Evolutionary conservation across 2,888 invertebrate genomes (phyloP), one percentile per base, ranked within the genome.

Genomic region (Ornithoptera alexandrae): DNA sequence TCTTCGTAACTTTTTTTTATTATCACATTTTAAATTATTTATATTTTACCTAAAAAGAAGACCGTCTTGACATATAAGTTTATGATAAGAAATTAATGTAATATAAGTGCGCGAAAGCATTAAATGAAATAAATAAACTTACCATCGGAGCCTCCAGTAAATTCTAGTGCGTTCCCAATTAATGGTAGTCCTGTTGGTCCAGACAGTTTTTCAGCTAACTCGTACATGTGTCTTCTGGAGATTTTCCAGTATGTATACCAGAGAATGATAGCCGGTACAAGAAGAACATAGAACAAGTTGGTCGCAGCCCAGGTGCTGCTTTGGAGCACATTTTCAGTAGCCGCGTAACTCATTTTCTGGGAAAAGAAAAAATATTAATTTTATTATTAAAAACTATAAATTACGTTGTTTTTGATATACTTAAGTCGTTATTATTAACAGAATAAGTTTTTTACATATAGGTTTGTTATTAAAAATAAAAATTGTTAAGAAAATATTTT

Each of bases 171-270:
- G 79, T 96, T 96, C 75, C 97, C 97, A 60, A 97, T 78, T 0
- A 97, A 72, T 0, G 97, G 97, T 50, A 94, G 87, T 56, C 96
- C 96, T 3, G 88, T 79, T 0, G 97, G 97, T 75, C 97, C 97
- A 0, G 95, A 94, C 60, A 97, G 82, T 78, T 95, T 95, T 0
- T 94, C 94, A 1, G 96, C 96, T 67, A 97, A 88, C 79, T 96
- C 95, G 72, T 95, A 91, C 81, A 97, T 78, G 79, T 95, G 95
- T 57, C 95, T 93, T n/a, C 96, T 93, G 15, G 96, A 96, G 77
- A 96, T 88, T 63, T 94, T 93, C 95, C 96, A 97, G 87, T 97
- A 97, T 42, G 94, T 90, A 81, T 95, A 95, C 94, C 95, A 96
- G 64, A 97, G 92, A 4, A 95, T 85, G 53, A 96, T 39, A 0